A percentile compares a stretch with the other conserved stretches of the same genome.
phyloP scores from a whole-genome alignment of 2,888 invertebrate genomes.

The Melanchra persicariae region DNA sequence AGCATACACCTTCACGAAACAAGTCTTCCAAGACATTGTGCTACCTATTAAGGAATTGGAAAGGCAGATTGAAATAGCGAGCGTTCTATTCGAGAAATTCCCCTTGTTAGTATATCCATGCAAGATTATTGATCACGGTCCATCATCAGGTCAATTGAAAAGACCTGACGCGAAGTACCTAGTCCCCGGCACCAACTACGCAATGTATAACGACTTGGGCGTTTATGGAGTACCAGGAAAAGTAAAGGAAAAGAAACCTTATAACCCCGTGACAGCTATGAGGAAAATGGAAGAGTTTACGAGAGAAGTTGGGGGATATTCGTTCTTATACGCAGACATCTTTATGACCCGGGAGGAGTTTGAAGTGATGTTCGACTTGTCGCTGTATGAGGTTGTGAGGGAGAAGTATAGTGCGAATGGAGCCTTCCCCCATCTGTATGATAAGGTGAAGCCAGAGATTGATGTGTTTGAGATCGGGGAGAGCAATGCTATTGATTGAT shows the following conservation, averaged over 20 bases:
- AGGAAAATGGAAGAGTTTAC: constrained; percentile 93
- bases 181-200: constrained; percentile 92
- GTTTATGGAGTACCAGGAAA: constrained; percentile 93
- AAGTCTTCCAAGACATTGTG: constrained; percentile 94
- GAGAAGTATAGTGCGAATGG: constrained; percentile 90
- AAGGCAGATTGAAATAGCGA: constrained; percentile 91
- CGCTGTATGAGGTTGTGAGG: constrained; percentile 91
- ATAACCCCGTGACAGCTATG: constrained; percentile 92
- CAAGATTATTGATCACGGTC: constrained; percentile 92
- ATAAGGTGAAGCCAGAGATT: constrained; percentile 93
- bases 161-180: constrained; percentile 90
- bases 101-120: constrained; percentile 93
- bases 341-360: constrained; percentile 93
- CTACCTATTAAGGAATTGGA: constrained; percentile 92
- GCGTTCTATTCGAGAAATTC: constrained; percentile 92
- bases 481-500: constrained; percentile 72
- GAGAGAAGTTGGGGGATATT: constrained; percentile 92
- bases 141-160: constrained; percentile 90
- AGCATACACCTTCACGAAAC: constrained; percentile 93
- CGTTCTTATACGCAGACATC: constrained; percentile 93
- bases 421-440: constrained; percentile 92
- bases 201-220: constrained; percentile 93
- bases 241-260: constrained; percentile 91
- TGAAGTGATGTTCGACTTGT: constrained; percentile 93
- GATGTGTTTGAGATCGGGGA: constrained; percentile 91